Evolutionary conservation across 2,888 invertebrate genomes (phyloP).

Genomic region (Hetaerina titia): DNA sequence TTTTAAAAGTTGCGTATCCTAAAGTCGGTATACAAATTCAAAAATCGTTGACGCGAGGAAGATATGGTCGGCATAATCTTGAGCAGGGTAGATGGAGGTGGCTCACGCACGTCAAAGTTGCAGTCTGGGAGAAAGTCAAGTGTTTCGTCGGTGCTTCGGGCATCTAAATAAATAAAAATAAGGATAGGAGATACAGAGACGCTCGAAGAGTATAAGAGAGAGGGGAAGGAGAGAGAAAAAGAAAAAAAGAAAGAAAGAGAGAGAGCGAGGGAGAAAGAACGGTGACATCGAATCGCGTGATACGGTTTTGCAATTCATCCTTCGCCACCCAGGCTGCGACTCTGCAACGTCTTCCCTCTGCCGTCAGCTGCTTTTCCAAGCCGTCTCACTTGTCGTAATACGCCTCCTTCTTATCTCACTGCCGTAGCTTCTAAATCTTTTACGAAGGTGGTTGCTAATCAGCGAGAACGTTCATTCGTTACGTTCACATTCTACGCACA

Average conservation of each 20-base stretch:
- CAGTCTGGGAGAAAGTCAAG: background rate
- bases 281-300: conserved; percentile 18
- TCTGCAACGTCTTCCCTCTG: background rate
- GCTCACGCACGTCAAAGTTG: background rate
- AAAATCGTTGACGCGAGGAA: no score
- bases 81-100: no score
- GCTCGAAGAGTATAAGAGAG: background rate
- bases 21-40: background rate
- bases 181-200: background rate
- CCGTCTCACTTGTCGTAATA: conserved; percentile 25
- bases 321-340: background rate
- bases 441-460: background rate
- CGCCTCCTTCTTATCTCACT: background rate
- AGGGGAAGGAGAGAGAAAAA: background rate
- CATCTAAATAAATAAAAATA: background rate
- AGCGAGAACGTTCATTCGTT: background rate
- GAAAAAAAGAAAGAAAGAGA: no score
- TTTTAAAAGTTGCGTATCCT: no score
- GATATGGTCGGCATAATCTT: no score
- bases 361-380: background rate
- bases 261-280: background rate
- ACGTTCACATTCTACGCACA: no score
- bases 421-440: background rate
- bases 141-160: background rate
- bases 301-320: conserved; percentile 30